Evolutionary conservation across 2,888 invertebrate species (phyloP).

Genomic region (Tortrix viridana): DNA sequence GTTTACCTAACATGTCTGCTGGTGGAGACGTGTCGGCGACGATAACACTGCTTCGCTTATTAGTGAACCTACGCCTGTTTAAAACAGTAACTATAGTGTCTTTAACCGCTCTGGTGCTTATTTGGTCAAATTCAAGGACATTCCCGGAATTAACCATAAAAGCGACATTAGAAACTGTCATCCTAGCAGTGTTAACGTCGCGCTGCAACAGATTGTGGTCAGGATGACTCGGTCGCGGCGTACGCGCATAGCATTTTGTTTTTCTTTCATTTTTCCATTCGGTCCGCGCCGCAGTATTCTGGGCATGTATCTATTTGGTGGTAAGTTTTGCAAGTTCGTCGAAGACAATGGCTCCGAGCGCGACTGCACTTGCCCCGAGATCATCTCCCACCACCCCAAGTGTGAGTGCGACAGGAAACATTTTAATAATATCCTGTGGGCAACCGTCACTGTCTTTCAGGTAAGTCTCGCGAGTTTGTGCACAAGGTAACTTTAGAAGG

Average conservation of each 20-base stretch:
- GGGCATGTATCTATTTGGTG: constrained; percentile 99
- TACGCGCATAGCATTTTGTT: constrained; percentile 82
- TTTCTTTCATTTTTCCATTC: constrained; percentile 83
- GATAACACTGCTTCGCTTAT: constrained; percentile 78
- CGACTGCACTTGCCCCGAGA: constrained; percentile 97
- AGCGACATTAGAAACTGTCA: constrained; percentile 35
- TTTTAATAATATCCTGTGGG: constrained; percentile 99
- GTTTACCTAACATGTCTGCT: constrained; percentile 66
- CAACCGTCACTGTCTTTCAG: constrained; percentile 98
- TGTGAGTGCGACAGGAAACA: constrained; percentile 99
- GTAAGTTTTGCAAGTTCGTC: constrained; percentile 99
- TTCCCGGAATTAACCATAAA: constrained; percentile 15
- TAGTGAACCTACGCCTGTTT: constrained; percentile 1
- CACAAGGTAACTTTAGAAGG: constrained; percentile 70
- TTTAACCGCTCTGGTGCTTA: constrained; percentile 13
- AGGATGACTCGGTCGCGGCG: constrained; percentile 73
- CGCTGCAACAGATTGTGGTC: constrained; percentile 63
- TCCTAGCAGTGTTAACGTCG: constrained; percentile 74
- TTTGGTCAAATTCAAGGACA: constrained; percentile 13
- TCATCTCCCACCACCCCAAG: constrained; percentile 93
- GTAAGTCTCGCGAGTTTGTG: constrained; percentile 86
- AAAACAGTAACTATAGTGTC: not conserved
- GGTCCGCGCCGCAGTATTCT: constrained; percentile 92
- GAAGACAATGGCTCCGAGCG: constrained; percentile 92
- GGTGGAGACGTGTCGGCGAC: constrained; percentile 70